phyloP scores from a whole-genome alignment of 2,888 invertebrate species.

The Troides aeacus region DNA sequence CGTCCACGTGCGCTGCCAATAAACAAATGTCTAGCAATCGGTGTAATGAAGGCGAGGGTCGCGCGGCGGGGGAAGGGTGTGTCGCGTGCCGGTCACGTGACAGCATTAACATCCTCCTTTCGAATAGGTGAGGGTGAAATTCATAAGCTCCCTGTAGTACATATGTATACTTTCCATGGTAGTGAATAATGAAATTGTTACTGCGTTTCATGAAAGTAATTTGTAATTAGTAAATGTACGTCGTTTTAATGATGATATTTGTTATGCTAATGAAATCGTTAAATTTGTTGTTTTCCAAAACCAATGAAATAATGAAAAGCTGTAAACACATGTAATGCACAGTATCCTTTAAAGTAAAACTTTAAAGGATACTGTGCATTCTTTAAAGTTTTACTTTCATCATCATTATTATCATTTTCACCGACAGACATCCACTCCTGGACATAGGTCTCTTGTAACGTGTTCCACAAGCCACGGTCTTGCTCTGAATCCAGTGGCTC shows the following conservation, averaged over 20 bases:
- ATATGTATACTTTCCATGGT: conserved; percentile 28
- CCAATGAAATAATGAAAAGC: too few relatives aligned
- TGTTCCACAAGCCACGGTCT: too few relatives aligned
- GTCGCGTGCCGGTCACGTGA: conserved; percentile 74
- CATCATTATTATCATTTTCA: too few relatives aligned
- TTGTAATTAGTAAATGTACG: conserved; percentile 2
- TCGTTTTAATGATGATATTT: background rate
- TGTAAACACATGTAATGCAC: too few relatives aligned
- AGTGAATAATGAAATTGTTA: conserved; percentile 23
- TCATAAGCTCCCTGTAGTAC: conserved; percentile 49
- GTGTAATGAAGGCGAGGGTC: conserved; percentile 68
- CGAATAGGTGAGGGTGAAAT: conserved; percentile 51
- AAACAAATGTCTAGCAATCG: conserved; percentile 75
- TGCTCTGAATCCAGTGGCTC: too few relatives aligned
- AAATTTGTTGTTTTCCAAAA: too few relatives aligned
- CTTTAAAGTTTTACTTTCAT: too few relatives aligned
- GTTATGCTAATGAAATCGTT: too few relatives aligned
- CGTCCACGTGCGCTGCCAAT: conserved; percentile 64
- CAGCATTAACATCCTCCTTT: conserved; percentile 62
- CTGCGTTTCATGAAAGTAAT: conserved; percentile 23
- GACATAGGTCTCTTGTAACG: too few relatives aligned
- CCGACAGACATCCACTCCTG: too few relatives aligned
- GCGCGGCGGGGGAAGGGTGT: conserved; percentile 36
- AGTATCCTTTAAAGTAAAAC: too few relatives aligned
- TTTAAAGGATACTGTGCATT: too few relatives aligned